Evolutionary conservation across 2,888 invertebrate species (phyloP).

Genomic region (Epirrhoe tristata): DNA sequence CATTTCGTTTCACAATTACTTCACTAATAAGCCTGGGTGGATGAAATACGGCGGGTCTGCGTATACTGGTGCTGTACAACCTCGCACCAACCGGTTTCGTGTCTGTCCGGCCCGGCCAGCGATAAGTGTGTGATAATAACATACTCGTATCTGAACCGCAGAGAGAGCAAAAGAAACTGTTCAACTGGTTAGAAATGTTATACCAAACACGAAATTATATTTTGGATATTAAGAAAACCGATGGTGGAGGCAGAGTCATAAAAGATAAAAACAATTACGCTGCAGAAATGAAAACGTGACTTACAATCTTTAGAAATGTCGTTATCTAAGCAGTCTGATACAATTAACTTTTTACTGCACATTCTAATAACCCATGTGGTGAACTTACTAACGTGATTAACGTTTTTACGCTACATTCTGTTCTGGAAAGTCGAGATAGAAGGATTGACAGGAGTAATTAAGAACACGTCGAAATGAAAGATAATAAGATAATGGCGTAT

Average conservation of each 20-base stretch:
- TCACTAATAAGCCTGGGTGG: constrained; percentile 12
- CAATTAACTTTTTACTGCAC: constrained; percentile 24
- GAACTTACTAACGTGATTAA: constrained; percentile 30
- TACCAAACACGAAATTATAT: constrained; percentile 5
- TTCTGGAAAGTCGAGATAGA: constrained; percentile 34
- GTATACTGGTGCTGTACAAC: constrained; percentile 57
- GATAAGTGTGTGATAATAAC: constrained; percentile 68
- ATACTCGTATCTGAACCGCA: constrained; percentile 52
- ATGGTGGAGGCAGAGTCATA: constrained; percentile 1
- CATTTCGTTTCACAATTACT: constrained; percentile 13
- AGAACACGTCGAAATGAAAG: constrained; percentile 40
- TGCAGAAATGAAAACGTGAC: constrained; percentile 3
- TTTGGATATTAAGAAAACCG: constrained; percentile 4
- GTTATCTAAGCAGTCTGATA: constrained; percentile 12
- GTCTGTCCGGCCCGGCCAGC: constrained; percentile 58
- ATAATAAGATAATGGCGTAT: constrained; percentile 37
- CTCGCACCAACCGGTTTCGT: constrained; percentile 75
- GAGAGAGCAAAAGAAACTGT: constrained; percentile 44
- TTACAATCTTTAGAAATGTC: constrained; percentile 11
- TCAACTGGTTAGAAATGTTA: constrained; percentile 33
- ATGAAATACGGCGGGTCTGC: constrained; percentile 40
- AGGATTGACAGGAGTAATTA: constrained; percentile 37
- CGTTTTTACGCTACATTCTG: constrained; percentile 33
- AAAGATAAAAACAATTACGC: constrained; percentile 5
- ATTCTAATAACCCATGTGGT: constrained; percentile 24